These are phyloP conservation scores for Necrosyrtes monachus DNA, from an alignment of 2,797 vertebrate genomes.

Conservation along the genomic window DNA sequence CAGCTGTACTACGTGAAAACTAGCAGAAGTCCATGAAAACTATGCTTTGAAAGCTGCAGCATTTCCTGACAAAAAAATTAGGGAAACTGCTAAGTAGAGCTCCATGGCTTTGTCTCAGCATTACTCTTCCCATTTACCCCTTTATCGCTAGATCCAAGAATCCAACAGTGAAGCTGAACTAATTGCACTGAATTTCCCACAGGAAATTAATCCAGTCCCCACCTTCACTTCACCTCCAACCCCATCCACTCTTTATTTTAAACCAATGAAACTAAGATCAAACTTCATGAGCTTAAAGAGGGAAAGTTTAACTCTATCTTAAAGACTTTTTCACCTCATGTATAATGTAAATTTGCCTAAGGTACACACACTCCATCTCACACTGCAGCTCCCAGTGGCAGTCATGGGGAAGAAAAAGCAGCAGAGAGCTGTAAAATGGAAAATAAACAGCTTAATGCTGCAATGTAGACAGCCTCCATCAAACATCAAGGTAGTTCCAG, in stretches of 20 bases:
- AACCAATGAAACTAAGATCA: not conserved
- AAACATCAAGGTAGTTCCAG: not conserved
- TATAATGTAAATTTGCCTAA: not conserved
- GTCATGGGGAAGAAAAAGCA: not conserved
- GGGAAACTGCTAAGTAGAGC: not conserved
- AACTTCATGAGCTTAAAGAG: not conserved
- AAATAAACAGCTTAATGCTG: conserved; percentile 14
- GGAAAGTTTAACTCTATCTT: not conserved
- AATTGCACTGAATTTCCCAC: not conserved
- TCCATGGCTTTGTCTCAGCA: not conserved
- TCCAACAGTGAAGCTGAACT: not conserved
- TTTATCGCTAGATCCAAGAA: not conserved
- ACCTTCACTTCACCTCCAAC: not conserved
- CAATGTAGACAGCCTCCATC: not conserved
- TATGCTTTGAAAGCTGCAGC: not conserved
- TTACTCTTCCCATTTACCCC: not conserved
- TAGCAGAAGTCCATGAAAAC: not conserved
- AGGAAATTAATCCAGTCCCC: not conserved
- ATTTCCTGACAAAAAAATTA: not conserved
- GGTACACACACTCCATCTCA: not conserved
- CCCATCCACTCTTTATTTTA: not conserved
- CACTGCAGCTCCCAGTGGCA: not conserved
- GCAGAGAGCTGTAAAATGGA: not conserved
- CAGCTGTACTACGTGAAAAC: not conserved
- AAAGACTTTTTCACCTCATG: not conserved